Percentiles rank a stretch among this genome's conserved stretches.
phyloP scores from a whole-genome alignment of 2,113 vertebrate genomes.

The Uropsilus gracilis region DNA sequence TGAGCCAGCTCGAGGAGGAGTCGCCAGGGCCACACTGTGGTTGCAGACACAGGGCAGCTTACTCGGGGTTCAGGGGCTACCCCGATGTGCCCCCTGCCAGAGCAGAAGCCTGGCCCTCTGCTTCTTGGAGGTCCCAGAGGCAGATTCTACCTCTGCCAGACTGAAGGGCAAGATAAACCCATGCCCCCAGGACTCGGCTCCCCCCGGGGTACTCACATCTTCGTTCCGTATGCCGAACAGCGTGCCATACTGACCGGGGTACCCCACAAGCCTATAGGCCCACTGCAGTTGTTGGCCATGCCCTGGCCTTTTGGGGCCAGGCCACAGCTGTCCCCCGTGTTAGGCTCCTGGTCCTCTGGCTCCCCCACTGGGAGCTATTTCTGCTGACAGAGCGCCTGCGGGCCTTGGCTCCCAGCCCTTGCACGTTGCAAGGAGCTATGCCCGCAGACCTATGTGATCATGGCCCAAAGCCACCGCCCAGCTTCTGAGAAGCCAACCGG shows the following conservation, averaged over 20 bases:
- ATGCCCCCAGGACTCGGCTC: not conserved
- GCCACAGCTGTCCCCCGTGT: not conserved
- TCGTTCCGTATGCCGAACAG: conserved; percentile 89
- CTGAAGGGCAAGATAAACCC: not conserved
- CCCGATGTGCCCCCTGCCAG: not conserved
- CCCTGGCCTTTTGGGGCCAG: not conserved
- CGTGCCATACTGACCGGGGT: conserved; percentile 87
- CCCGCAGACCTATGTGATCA: not conserved
- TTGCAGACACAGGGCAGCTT: not conserved
- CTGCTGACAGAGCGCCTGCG: not conserved
- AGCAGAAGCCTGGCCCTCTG: not conserved
- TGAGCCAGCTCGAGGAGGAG: conserved; percentile 89
- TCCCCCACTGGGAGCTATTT: not conserved
- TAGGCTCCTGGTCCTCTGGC: not conserved
- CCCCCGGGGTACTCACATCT: conserved; percentile 84
- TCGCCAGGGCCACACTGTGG: conserved; percentile 86
- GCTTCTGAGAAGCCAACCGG: not conserved
- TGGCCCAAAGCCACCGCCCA: not conserved
- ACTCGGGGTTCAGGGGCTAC: not conserved
- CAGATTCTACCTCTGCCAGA: not conserved
- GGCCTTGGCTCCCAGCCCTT: not conserved
- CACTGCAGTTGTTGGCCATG: not conserved
- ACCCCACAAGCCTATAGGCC: conserved; percentile 86
- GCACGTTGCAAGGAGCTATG: not conserved
- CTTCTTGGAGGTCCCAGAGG: not conserved